Conservation (phyloP, 2,888 invertebrate species). For the Drosophila yooni region DNA sequence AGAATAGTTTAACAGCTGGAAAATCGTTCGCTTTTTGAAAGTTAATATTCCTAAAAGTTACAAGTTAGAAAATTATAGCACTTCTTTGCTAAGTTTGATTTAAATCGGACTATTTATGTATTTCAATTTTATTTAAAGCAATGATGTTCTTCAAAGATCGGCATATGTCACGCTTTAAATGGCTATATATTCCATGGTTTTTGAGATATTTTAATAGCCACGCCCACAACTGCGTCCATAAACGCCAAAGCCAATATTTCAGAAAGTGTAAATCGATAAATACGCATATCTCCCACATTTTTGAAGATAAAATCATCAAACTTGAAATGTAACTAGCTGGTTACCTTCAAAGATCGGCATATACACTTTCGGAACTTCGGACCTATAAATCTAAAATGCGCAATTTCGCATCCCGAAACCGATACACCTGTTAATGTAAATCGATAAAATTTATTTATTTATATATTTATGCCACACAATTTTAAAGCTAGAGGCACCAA, state of each 20-base stretch:
- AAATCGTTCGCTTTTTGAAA: background rate
- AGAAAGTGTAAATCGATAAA: background rate
- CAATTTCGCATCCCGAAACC: too few species aligned
- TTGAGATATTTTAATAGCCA: too few species aligned
- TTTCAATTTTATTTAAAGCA: background rate
- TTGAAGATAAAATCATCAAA: background rate
- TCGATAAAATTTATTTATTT: too few species aligned
- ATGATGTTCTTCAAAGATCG: background rate
- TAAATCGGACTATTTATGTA: background rate
- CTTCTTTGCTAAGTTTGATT: background rate
- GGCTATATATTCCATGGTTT: background rate
- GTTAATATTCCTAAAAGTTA: background rate
- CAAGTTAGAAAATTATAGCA: background rate
- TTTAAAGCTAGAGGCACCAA: too few species aligned
- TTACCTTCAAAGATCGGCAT: too few species aligned
- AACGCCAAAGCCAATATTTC: too few species aligned
- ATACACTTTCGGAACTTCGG: too few species aligned
- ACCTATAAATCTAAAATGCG: too few species aligned
- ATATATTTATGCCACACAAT: too few species aligned
- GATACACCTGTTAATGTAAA: too few species aligned
- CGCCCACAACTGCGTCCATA: too few species aligned
- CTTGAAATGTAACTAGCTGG: background rate
- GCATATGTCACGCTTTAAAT: background rate
- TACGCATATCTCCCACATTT: background rate
- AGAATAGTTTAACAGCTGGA: constrained; percentile 3